Conservation (phyloP, 35 echinoderm and acorn worm species). For the Stichopus chloronotus region DNA sequence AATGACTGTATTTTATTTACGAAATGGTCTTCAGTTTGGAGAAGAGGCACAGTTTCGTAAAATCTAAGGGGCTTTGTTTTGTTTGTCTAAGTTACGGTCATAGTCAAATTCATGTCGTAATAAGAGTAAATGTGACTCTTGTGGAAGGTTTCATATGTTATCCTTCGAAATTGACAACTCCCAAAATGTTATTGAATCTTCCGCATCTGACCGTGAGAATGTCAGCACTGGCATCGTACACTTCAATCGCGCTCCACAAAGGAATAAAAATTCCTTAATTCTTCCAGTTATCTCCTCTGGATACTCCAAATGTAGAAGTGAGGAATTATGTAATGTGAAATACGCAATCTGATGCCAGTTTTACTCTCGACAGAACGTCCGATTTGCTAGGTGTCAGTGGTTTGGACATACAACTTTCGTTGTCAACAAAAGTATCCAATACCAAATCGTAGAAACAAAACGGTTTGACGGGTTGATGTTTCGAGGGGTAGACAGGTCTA, state of each 20-base stretch:
- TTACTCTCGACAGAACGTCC: constrained; percentile 62
- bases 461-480: constrained; percentile 60
- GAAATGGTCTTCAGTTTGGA: constrained; percentile 12
- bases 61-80: constrained; percentile 69
- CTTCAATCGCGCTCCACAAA: constrained; percentile 30
- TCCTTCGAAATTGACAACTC: background rate
- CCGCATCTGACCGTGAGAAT: background rate
- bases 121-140: constrained; percentile 33
- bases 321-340: constrained; percentile 67
- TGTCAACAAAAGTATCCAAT: constrained; percentile 62
- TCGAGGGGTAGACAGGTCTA: constrained; percentile 53
- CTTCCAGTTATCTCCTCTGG: constrained; percentile 61
- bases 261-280: constrained; percentile 68
- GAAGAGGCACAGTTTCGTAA: constrained; percentile 50
- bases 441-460: constrained; percentile 44
- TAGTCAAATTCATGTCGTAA: constrained; percentile 62
- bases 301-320: constrained; percentile 54
- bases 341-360: constrained; percentile 73
- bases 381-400: constrained; percentile 4
- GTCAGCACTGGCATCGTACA: constrained; percentile 21
- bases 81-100: constrained; percentile 71
- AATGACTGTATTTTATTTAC: constrained; percentile 54
- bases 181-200: background rate
- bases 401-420: constrained; percentile 34
- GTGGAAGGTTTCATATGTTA: constrained; percentile 56